A percentile compares a stretch with the other conserved stretches of the same genome.
Conservation (phyloP, 1,140 invertebrate genomes). For the Cotesia vestalis region DNA sequence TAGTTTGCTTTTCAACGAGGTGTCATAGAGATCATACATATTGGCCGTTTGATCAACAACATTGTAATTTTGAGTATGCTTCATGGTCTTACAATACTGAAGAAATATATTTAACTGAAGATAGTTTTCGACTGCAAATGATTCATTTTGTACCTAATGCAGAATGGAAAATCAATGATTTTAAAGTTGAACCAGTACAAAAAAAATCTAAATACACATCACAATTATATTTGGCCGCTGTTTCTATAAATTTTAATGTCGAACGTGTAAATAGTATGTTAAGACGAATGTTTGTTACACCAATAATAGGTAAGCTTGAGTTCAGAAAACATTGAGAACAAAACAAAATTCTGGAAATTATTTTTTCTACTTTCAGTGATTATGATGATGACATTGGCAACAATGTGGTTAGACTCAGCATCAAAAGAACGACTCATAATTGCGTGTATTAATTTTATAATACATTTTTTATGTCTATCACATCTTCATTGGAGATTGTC, state of each 20-base stretch:
- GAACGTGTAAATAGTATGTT: constrained; percentile 47
- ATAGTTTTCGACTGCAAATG: constrained; percentile 25
- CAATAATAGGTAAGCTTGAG: constrained; percentile 26
- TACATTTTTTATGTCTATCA: constrained; percentile 61
- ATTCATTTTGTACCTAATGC: constrained; percentile 51
- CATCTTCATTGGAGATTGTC: constrained; percentile 62
- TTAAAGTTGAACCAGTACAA: constrained; percentile 54
- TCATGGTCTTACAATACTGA: constrained; percentile 69
- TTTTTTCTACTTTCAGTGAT: constrained; percentile 54
- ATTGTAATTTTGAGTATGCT: constrained; percentile 52
- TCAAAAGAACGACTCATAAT: constrained; percentile 61
- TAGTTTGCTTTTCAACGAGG: constrained; percentile 30
- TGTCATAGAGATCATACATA: constrained; percentile 52
- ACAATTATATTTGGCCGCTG: constrained; percentile 54
- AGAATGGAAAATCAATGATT: constrained; percentile 59
- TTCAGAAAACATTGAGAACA: no score
- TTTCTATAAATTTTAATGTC: constrained; percentile 57
- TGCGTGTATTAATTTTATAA: constrained; percentile 62
- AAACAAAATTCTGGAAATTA: not conserved
- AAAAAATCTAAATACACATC: constrained; percentile 42
- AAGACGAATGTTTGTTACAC: constrained; percentile 14
- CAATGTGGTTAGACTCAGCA: constrained; percentile 61
- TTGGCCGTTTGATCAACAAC: constrained; percentile 59
- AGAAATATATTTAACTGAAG: constrained; percentile 63
- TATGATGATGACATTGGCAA: constrained; percentile 61